These are phyloP conservation scores for Stigmatopora argus DNA, from an alignment of 2,113 vertebrate genomes.

Conservation along the genomic window DNA sequence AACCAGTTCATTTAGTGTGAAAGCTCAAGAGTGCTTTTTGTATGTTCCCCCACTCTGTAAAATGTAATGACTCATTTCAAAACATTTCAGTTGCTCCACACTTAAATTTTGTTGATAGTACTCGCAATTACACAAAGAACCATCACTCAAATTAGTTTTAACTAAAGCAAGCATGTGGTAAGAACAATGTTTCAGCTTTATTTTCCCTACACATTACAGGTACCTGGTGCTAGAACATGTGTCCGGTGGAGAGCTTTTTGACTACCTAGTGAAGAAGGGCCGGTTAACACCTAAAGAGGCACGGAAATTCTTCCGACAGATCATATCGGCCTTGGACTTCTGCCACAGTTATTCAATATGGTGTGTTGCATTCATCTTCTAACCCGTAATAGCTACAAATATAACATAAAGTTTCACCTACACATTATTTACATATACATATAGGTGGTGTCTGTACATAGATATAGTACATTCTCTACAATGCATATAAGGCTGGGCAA, in stretches of 20 bases:
- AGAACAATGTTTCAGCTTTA: background rate
- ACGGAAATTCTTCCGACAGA: constrained; percentile 98
- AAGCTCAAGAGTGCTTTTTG: too few species aligned
- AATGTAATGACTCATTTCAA: too few species aligned
- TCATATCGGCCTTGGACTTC: constrained; percentile 98
- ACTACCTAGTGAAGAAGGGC: constrained; percentile 98
- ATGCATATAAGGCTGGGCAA: too few species aligned
- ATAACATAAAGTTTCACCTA: background rate
- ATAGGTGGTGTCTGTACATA: too few species aligned
- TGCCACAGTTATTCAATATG: constrained; percentile 99
- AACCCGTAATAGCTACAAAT: background rate
- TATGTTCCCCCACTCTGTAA: too few species aligned
- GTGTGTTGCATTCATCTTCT: constrained; percentile 59
- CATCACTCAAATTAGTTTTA: too few species aligned
- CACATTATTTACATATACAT: background rate
- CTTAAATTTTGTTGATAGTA: too few species aligned
- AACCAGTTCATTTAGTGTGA: too few species aligned
- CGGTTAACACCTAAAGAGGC: constrained; percentile 95
- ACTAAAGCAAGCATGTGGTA: background rate
- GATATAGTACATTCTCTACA: background rate
- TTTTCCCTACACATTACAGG: constrained; percentile 56
- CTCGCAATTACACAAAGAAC: too few species aligned
- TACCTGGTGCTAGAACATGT: constrained; percentile 98
- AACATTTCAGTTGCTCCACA: too few species aligned
- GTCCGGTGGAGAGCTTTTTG: constrained; percentile 94